Conservation (phyloP, 30 jellyfish, hydroid and myxozoan genomes). For the Hydractinia echinata region DNA sequence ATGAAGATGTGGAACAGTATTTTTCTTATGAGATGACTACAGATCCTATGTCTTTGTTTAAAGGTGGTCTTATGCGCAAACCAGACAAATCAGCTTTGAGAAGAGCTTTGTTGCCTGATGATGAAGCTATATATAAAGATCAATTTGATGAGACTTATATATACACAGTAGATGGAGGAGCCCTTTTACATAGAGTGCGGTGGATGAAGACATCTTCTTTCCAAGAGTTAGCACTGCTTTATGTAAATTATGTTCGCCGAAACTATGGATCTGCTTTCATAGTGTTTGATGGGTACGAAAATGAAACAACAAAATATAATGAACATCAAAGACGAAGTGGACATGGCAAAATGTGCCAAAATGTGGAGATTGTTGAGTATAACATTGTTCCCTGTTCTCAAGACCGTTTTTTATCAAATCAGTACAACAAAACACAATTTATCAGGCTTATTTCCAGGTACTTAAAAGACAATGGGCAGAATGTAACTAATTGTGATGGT, state of each 20-base stretch:
- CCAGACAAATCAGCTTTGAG: conserved; percentile 28
- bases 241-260: conserved; percentile 1
- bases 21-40: conserved; percentile 32
- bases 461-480: conserved; percentile 32
- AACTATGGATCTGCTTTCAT: conserved; percentile 9
- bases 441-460: conserved; percentile 15
- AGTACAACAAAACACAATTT: conserved; percentile 12
- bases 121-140: neutral
- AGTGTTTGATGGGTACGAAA: conserved; percentile 34
- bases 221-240: neutral
- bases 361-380: conserved; percentile 17
- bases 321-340: conserved; percentile 9
- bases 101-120: neutral
- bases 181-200: conserved; percentile 21
- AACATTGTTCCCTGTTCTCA: neutral
- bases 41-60: conserved; percentile 43
- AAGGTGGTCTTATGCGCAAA: conserved; percentile 38
- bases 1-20: conserved; percentile 13
- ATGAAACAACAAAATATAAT: neutral
- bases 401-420: neutral
- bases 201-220: conserved; percentile 14
- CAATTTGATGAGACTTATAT: neutral
- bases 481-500: conserved; percentile 24
- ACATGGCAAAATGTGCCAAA: neutral
- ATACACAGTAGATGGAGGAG: conserved; percentile 31